Percentiles rank a stretch among this genome's conserved stretches.
Evolutionary conservation across 2,113 vertebrate genomes (phyloP).

Genomic region (Delphinus delphis): DNA sequence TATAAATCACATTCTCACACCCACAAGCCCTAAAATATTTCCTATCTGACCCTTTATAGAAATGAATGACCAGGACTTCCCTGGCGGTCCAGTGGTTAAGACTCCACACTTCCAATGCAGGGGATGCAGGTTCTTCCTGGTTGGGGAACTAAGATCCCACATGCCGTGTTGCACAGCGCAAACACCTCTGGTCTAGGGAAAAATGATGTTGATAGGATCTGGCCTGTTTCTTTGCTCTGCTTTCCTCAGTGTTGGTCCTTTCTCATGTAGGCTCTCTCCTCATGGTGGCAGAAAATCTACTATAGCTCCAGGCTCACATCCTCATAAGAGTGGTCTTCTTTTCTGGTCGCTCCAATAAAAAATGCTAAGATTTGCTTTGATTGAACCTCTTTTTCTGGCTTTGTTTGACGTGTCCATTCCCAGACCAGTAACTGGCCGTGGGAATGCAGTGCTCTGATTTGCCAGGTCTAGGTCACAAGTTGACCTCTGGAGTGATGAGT

Average conservation of each 20-base stretch:
- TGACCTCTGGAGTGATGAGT: not conserved
- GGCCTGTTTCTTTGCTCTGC: not conserved
- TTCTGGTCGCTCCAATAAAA: not conserved
- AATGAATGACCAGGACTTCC: not conserved
- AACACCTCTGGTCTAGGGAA: not conserved
- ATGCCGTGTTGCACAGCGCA: too few species aligned
- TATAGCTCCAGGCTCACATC: not conserved
- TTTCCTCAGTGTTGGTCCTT: not conserved
- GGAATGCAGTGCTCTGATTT: not conserved
- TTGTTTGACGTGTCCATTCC: not conserved
- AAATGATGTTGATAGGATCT: not conserved
- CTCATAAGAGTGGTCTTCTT: not conserved
- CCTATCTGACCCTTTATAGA: not conserved
- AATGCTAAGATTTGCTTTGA: not conserved
- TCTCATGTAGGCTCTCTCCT: not conserved
- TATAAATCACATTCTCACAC: not conserved
- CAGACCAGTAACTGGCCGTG: not conserved
- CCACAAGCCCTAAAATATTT: not conserved
- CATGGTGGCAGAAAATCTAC: not conserved
- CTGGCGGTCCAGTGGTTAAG: too few species aligned
- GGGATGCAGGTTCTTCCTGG: too few species aligned
- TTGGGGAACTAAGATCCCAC: too few species aligned
- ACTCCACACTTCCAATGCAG: too few species aligned
- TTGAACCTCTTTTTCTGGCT: not conserved
- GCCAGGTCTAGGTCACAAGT: not conserved